These are phyloP conservation scores for Leptarthrus brevirostris DNA, from an alignment of 2,888 invertebrate species.

Conservation along the genomic window DNA sequence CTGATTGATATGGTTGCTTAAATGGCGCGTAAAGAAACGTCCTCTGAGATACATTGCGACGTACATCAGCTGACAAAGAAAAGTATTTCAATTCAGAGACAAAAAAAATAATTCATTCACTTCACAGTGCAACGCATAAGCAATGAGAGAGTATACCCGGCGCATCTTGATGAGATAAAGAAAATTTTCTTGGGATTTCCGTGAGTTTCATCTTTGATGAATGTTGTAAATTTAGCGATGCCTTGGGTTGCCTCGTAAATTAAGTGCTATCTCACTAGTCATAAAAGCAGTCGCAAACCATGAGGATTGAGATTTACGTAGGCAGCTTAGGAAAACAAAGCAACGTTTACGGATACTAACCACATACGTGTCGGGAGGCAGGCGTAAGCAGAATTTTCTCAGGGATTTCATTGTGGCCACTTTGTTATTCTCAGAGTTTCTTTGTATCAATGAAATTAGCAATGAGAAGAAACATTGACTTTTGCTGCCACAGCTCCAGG, in stretches of 20 bases:
- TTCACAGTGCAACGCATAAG: neutral
- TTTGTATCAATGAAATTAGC: neutral
- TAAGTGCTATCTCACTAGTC: constrained; percentile 8
- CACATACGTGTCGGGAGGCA: neutral
- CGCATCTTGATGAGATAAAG: neutral
- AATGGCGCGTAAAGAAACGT: too few relatives aligned
- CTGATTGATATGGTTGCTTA: too few relatives aligned
- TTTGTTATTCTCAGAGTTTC: constrained; percentile 2
- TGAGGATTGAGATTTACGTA: neutral
- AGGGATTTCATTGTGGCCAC: neutral
- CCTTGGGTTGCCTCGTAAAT: constrained; percentile 40
- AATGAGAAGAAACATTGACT: constrained; percentile 18
- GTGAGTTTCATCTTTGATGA: constrained; percentile 19
- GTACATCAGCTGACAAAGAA: neutral
- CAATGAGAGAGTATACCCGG: neutral
- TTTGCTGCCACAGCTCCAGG: constrained; percentile 2
- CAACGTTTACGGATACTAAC: neutral
- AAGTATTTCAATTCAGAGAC: neutral
- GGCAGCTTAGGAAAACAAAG: constrained; percentile 12
- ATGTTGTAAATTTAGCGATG: constrained; percentile 31
- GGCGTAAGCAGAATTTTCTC: neutral
- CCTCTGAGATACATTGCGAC: neutral
- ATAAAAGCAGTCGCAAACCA: constrained; percentile 10
- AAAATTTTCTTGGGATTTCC: constrained; percentile 11
- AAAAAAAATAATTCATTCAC: neutral